Base-by-base conservation (phyloP, 2,888 invertebrate species). In the Meiosimyza platycephala region DNA sequence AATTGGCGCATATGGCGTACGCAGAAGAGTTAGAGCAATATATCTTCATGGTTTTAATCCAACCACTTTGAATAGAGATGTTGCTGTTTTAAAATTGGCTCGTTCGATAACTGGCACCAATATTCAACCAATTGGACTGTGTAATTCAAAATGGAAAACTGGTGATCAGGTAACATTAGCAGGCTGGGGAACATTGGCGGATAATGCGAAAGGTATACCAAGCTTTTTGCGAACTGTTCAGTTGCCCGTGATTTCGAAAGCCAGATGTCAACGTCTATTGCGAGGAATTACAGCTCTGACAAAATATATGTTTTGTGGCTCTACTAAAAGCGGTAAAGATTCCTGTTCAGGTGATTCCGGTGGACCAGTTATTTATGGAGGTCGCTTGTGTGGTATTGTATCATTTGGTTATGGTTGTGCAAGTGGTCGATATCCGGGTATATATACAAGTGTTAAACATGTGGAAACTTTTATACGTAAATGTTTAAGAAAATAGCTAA, bases 391-490 rank as follows among this genome's bases (percentile, higher is more conserved):
- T 91, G 94, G 94, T 33, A 89, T 95, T n/a, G 94, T 94, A 0
- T 94, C 94, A 0, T 85, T 81, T 80, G 86, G 85, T 2, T 65
- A 81, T 18, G 85, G 85, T 15, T 86, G 85, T 73, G 87, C 79
- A 7, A 78, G 81, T 77, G 90, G 91, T 40, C 40, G 40, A 78
- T 91, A 89, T 78, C 94, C 95, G 0, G 95, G 95, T 1, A 94
- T 95, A 7, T 95, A 95, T 85, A 90, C 93, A 0, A 88, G 93
- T 75, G 93, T 94, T 16, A 80, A 78, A 74, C 73, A 28, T 54
- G 80, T 84, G 15, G 74, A 80, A 40, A 57, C 55, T 50, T 79
- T 79, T 69, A 77, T 79, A 63, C 67, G 70, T 18, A 74, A 70
- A 67, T 40, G 40, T 40, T 40, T 40, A 40, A 40, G 40, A 40